Conservation (phyloP, 1,140 invertebrate genomes). For the Rhysida immarginata region DNA sequence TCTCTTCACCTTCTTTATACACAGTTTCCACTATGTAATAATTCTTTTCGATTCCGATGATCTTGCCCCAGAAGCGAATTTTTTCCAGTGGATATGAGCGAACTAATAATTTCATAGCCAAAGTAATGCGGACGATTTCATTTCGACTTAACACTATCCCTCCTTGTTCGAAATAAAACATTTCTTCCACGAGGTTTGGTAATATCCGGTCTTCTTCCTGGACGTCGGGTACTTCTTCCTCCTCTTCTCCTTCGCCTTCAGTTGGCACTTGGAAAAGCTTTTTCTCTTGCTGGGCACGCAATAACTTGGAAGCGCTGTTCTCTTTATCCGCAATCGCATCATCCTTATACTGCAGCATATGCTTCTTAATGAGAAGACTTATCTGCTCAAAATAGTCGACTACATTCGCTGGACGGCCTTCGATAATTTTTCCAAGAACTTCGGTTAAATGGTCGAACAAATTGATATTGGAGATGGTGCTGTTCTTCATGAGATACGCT, state of each 20-base stretch:
- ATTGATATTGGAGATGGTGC: too few relatives aligned
- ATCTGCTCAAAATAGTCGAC: conserved; percentile 1
- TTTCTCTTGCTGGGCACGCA: background rate
- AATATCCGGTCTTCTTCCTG: background rate
- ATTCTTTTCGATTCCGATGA: conserved; percentile 16
- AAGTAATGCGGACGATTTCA: background rate
- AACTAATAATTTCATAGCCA: conserved; percentile 1
- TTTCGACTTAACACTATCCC: background rate
- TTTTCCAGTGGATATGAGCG: background rate
- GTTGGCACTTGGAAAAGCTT: background rate
- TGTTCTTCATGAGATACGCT: too few relatives aligned
- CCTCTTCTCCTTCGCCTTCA: background rate
- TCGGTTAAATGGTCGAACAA: conserved; percentile 2
- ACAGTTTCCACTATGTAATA: conserved; percentile 20
- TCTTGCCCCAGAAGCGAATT: conserved; percentile 19
- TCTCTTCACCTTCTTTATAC: conserved; percentile 16
- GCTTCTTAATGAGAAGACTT: background rate
- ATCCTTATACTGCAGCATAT: background rate
- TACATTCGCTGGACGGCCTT: background rate
- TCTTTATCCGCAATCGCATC: background rate
- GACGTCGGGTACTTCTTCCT: background rate
- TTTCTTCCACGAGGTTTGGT: background rate
- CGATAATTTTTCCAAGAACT: conserved; percentile 2
- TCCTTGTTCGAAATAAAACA: conserved; percentile 2
- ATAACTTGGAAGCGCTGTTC: background rate